Evolutionary conservation across 1,140 invertebrate genomes (phyloP).

Genomic region (Coptotermes formosanus): DNA sequence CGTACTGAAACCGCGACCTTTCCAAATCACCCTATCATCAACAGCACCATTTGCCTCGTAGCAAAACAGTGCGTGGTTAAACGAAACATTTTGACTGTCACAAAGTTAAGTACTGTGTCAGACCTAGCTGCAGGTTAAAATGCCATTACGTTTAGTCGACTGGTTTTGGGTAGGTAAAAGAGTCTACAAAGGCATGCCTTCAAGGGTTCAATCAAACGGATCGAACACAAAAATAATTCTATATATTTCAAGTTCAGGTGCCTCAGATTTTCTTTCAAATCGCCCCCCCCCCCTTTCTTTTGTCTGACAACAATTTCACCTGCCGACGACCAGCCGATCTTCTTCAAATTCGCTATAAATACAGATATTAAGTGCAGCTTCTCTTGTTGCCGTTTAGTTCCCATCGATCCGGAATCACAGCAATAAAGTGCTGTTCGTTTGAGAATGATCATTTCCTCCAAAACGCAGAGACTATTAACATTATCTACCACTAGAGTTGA

Average conservation of each 20-base stretch:
- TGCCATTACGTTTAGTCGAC: neutral
- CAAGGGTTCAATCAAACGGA: neutral
- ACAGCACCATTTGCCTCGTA: neutral
- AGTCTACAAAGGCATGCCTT: neutral
- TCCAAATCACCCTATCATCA: neutral
- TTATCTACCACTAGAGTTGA: neutral
- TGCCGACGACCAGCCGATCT: neutral
- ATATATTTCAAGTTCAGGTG: neutral
- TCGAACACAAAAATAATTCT: neutral
- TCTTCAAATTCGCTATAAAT: neutral
- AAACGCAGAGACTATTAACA: neutral
- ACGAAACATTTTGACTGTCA: slow-evolving; percentile 3
- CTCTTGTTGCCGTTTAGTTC: neutral
- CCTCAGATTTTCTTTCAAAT: neutral
- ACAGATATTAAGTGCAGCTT: neutral
- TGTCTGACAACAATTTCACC: neutral
- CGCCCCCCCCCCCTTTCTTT: neutral
- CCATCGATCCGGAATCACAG: neutral
- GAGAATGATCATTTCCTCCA: neutral
- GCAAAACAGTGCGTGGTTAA: neutral
- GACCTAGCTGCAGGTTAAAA: neutral
- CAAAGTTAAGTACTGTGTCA: neutral
- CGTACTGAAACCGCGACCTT: neutral
- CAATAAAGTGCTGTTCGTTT: neutral
- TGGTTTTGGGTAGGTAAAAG: neutral